A percentile compares a stretch with the other conserved stretches of the same genome.
Evolutionary conservation across 2,113 vertebrate genomes (phyloP).

Genomic region (Chunga burmeisteri): DNA sequence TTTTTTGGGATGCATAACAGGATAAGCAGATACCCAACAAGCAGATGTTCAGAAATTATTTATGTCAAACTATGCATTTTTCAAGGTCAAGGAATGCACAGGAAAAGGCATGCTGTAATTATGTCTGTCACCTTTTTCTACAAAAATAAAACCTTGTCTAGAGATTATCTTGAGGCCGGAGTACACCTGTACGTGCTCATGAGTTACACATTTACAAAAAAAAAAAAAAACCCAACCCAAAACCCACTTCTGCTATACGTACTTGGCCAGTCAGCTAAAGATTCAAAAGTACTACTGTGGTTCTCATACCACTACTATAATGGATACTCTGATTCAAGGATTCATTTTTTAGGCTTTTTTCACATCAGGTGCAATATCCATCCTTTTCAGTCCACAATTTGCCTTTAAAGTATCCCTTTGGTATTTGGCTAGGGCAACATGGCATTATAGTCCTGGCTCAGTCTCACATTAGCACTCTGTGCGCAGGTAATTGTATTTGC

Average conservation of each 20-base stretch:
- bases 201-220: not conserved
- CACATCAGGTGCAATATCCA: not conserved
- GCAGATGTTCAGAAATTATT: not conserved
- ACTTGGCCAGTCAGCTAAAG: not conserved
- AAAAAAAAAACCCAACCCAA: not conserved
- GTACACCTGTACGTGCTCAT: not conserved
- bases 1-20: not conserved
- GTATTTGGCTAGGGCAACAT: not conserved
- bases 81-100: not conserved
- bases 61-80: not conserved
- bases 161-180: not conserved
- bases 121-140: not conserved
- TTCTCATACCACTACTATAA: not conserved
- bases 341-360: not conserved
- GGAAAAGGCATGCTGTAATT: not conserved
- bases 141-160: conserved; percentile 32
- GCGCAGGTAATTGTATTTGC: not conserved
- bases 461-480: not conserved
- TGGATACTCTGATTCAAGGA: not conserved
- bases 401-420: not conserved
- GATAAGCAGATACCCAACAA: not conserved
- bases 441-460: not conserved
- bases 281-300: not conserved
- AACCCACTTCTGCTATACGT: not conserved
- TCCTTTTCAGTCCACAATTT: not conserved